Conservation (phyloP, 2,113 vertebrate species). For the Chaetorhynchus papuensis region DNA sequence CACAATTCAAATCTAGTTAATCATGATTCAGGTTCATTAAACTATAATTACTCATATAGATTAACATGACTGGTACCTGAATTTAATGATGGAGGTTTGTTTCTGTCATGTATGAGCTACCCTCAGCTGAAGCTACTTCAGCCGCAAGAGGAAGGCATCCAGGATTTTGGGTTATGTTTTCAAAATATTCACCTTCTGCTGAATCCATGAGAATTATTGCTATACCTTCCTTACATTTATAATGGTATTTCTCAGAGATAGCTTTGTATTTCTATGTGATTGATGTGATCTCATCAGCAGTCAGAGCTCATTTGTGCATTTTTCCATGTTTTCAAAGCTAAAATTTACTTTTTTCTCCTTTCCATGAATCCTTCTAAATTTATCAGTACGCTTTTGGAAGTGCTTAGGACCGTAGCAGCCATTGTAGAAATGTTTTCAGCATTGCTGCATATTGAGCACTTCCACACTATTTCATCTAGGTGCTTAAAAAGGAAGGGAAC, state of each 20-base stretch:
- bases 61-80: neutral
- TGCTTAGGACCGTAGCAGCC: neutral
- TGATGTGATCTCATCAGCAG: neutral
- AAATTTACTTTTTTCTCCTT: neutral
- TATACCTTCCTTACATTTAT: neutral
- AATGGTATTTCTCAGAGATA: neutral
- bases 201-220: neutral
- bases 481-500: neutral
- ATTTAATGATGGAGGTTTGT: neutral
- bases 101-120: neutral
- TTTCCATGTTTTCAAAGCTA: neutral
- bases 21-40: neutral
- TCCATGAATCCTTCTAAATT: neutral
- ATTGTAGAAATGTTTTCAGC: neutral
- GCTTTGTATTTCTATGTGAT: neutral
- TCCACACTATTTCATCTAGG: neutral
- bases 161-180: neutral
- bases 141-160: neutral
- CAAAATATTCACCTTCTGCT: neutral
- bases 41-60: neutral
- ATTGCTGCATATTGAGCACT: neutral
- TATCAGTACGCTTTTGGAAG: neutral
- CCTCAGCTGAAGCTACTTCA: neutral
- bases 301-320: neutral
- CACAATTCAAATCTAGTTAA: neutral